Conservation (phyloP, 2,797 vertebrate species). For the Lutjanus argentimaculatus region DNA sequence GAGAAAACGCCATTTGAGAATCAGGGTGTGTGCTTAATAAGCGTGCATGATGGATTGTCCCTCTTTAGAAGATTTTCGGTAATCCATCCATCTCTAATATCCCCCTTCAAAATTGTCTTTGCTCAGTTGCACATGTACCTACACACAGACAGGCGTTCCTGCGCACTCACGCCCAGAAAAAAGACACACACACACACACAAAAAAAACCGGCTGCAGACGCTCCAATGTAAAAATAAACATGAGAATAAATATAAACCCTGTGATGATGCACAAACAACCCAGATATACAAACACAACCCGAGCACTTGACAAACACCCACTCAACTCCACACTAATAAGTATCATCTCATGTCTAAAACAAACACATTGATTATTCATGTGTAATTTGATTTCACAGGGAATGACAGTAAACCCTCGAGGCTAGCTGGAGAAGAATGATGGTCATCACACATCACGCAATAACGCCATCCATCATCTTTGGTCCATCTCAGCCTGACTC, state of each 20-base stretch:
- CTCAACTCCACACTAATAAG: conserved; percentile 38
- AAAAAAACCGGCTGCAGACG: conserved; percentile 7
- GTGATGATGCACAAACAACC: conserved; percentile 46
- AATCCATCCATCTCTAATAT: conserved; percentile 87
- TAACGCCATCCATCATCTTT: conserved; percentile 60
- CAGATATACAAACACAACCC: conserved; percentile 30
- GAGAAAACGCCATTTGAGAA: conserved; percentile 78
- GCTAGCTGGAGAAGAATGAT: conserved; percentile 33
- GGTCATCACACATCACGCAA: conserved; percentile 32
- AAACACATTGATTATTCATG: conserved; percentile 61
- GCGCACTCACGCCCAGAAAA: background rate
- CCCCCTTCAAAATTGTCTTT: conserved; percentile 79
- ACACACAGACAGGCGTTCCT: conserved; percentile 18
- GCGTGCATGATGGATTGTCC: conserved; percentile 84
- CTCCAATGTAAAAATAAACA: conserved; percentile 58
- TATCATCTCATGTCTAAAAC: conserved; percentile 47
- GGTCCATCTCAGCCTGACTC: conserved; percentile 49
- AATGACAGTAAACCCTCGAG: conserved; percentile 42
- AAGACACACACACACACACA: no score
- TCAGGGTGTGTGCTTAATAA: conserved; percentile 81
- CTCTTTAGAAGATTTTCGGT: conserved; percentile 83
- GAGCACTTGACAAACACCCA: conserved; percentile 44
- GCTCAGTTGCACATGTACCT: conserved; percentile 72
- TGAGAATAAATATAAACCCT: conserved; percentile 52
- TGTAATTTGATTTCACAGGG: conserved; percentile 51